phyloP scores from a whole-genome alignment of 2,113 vertebrate genomes.

The Mandrillus leucophaeus region DNA sequence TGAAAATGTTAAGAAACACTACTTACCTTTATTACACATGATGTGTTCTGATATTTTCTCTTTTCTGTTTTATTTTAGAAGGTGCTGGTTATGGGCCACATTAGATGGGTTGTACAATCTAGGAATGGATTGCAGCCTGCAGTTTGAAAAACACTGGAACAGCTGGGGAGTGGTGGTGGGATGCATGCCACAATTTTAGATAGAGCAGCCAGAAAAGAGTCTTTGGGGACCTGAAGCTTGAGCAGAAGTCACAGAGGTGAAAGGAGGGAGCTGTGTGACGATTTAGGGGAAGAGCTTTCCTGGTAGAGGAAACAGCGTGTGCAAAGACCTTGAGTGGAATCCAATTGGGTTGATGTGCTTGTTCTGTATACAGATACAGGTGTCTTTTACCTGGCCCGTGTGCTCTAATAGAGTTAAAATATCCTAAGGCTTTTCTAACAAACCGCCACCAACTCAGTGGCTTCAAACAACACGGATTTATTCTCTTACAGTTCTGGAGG shows the following conservation, averaged over 20 bases:
- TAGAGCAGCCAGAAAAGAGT: not conserved
- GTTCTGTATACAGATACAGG: not conserved
- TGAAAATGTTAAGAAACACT: not conserved
- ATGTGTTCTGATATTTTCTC: not conserved
- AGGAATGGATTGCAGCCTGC: not conserved
- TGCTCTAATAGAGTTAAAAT: not conserved
- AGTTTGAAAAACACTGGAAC: not conserved
- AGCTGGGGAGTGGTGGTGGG: not conserved
- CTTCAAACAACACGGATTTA: not conserved
- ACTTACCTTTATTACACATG: not conserved
- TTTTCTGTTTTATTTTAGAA: not conserved
- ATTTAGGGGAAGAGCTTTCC: not conserved
- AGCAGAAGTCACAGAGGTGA: not conserved
- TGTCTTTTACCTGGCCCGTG: not conserved
- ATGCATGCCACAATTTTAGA: rapidly evolving
- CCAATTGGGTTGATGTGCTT: not conserved
- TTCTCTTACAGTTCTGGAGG: not conserved
- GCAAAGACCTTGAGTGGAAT: not conserved
- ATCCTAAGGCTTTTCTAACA: not conserved
- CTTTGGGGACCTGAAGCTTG: not conserved
- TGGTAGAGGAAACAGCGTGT: not conserved
- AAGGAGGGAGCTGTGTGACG: not conserved
- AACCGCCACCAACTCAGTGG: not conserved
- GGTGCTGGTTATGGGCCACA: not conserved
- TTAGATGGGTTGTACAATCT: not conserved